A percentile compares a stretch with the other conserved stretches of the same genome.
These are phyloP conservation scores for Pelochelys cantorii DNA, from an alignment of 2,797 vertebrate genomes.

Conservation along the genomic window DNA sequence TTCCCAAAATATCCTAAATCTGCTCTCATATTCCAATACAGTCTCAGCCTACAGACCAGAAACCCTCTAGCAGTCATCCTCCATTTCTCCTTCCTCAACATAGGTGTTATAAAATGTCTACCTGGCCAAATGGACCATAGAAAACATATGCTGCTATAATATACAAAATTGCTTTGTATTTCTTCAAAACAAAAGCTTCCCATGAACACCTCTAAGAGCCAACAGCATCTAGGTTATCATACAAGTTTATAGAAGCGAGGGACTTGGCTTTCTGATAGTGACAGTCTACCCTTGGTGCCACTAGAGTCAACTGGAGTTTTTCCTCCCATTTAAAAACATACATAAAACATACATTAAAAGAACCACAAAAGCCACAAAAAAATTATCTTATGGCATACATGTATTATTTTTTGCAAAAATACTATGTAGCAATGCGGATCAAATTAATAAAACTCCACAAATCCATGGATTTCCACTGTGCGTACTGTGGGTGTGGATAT, in stretches of 20 bases:
- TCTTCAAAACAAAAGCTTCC: conserved; percentile 34
- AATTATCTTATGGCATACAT: not conserved
- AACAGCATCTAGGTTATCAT: not conserved
- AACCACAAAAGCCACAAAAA: conserved; percentile 11
- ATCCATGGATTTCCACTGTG: too few relatives aligned
- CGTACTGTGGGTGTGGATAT: too few relatives aligned
- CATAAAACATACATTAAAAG: not conserved
- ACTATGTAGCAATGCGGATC: not conserved
- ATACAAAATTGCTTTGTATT: not conserved
- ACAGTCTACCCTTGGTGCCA: not conserved
- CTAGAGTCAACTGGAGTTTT: not conserved
- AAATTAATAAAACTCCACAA: not conserved
- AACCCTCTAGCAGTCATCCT: not conserved
- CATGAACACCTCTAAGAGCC: not conserved
- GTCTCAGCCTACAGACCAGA: not conserved
- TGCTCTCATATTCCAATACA: not conserved
- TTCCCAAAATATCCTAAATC: not conserved
- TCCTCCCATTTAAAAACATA: not conserved
- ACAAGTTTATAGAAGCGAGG: not conserved
- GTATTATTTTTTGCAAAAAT: not conserved
- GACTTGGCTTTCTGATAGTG: not conserved
- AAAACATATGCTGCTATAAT: not conserved
- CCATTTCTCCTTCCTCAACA: not conserved
- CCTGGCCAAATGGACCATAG: not conserved
- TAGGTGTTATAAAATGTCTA: not conserved